Evolutionary conservation across 2,113 vertebrate species (phyloP).

Genomic region (Sinocyclocheilus anophthalmus): DNA sequence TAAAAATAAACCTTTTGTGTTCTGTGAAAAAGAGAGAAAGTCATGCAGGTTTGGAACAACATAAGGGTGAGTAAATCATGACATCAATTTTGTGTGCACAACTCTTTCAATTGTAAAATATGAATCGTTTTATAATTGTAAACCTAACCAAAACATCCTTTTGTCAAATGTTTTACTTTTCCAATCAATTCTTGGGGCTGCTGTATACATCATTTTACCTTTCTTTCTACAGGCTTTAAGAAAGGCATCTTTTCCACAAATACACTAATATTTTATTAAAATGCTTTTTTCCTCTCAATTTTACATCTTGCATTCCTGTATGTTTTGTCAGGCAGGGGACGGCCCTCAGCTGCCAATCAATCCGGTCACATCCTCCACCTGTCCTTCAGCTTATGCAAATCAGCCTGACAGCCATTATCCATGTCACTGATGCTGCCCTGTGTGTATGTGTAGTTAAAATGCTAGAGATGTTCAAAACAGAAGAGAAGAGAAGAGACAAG

Average conservation of each 20-base stretch:
- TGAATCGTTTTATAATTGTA: neutral
- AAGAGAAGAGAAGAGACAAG: neutral
- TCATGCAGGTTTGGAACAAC: neutral
- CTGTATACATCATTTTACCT: neutral
- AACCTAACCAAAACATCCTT: neutral
- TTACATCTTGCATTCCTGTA: neutral
- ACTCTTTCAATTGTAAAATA: neutral
- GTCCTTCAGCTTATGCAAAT: slow-evolving; percentile 53
- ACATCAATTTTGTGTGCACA: neutral
- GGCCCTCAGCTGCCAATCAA: slow-evolving; percentile 34
- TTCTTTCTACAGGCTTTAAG: neutral
- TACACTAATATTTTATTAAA: neutral
- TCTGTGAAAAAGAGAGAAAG: neutral
- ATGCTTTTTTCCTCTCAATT: neutral
- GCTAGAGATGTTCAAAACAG: neutral
- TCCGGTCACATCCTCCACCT: slow-evolving; percentile 46
- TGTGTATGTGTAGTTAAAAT: slow-evolving; percentile 41
- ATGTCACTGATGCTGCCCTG: slow-evolving; percentile 23
- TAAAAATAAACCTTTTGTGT: slow-evolving; percentile 18
- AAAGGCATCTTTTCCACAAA: neutral
- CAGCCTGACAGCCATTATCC: slow-evolving; percentile 21
- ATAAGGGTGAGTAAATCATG: neutral
- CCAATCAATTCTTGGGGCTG: neutral
- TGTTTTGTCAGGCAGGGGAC: slow-evolving; percentile 13
- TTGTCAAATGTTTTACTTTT: neutral